Base-by-base conservation (phyloP, 2,888 invertebrate species). In the Lithophane socia region DNA sequence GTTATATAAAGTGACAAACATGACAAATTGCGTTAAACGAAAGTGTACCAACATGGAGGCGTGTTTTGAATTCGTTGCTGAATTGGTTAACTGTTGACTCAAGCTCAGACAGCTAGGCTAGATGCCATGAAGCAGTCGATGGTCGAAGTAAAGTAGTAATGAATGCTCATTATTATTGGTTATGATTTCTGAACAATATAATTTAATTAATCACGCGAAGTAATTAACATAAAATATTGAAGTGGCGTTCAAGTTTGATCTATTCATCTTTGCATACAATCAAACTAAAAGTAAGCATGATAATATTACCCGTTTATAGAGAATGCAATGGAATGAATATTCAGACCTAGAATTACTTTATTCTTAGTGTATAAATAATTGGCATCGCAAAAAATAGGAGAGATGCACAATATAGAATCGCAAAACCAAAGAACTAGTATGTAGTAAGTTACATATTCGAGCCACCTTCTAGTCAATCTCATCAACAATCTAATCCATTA, bases 401-500 rank as follows among this genome's bases (percentile, higher is more conserved):
- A 68, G 12, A 68, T 69, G 66, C 68, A 66, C 60, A 79, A 73
- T 69, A 79, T 54, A 42, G n/a, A 78, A 68, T 65, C 49, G 18
- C 49, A 72, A 74, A 78, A 73, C 64, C 58, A 75, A 79, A 70
- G 65, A 77, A 74, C 52, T 69, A 74, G 37, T 37, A 1, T 37
- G 37, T 37, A 37, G 70, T 68, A 73, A 61, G 52, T 74, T 75
- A 63, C 72, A 80, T 71, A 84, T 79, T 79, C 74, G 69, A 67
- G 44, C 67, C 75, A 76, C 75, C 67, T 84, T 75, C 44, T 66
- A 63, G 65, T 56, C 86, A 83, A 89, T 86, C 86, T 84, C 81
- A 86, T 82, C 81, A 82, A 82, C 87, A 85, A 87, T 86, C 83
- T 90, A 86, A 86, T 86, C 85, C 81, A 88, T 90, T 90, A 87